Base-by-base conservation (phyloP, 2,888 invertebrate genomes). In the Noctua fimbriata region DNA sequence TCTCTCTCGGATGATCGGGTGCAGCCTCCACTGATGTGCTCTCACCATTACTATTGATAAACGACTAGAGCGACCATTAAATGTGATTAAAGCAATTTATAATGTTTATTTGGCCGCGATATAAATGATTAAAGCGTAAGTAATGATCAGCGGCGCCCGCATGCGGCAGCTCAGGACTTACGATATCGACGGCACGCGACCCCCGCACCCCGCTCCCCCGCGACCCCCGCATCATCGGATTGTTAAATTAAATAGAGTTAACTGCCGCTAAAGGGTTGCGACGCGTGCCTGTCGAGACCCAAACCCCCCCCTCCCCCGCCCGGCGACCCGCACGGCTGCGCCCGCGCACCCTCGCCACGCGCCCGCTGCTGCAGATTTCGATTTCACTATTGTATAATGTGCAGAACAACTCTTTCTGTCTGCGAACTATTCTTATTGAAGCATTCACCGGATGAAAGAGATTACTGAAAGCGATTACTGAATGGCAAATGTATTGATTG, bases 21-120 rank as follows among this genome's bases (percentile, higher is more conserved):
- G 7, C 6, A 58, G 49, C n/a, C 28, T 2, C 44, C 18, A 9
- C 24, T 28, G 73, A 41, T 47, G 36, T 14, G 47, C 79, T 83
- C 76, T 49, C 79, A 76, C 76, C 81, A 76, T 78, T 83, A 79
- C 74, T 24, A 81, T 82, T 88, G 86, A 84, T 83, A 76, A 82
- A 82, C 65, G 83, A 72, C 76, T 69, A 70, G 83, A 85, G 86
- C 87, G 87, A 87, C 91, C 92, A 92, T 93, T 91, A 91, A 84
- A 92, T 83, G 92, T 93, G 95, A 95, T 95, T 95, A 95, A 92
- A 93, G 92, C 92, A 94, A 95, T 95, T 94, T 94, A 94, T 94
- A 93, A 93, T 92, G 92, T 93, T 92, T 93, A 92, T 93, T 93
- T 92, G 90, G 90, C 84, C 90, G 90, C 90, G 91, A 91, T 90